Percentiles rank a stretch among this genome's conserved stretches.
Conservation (phyloP, 2,113 vertebrate genomes). For the Ceyx cyanopectus region DNA sequence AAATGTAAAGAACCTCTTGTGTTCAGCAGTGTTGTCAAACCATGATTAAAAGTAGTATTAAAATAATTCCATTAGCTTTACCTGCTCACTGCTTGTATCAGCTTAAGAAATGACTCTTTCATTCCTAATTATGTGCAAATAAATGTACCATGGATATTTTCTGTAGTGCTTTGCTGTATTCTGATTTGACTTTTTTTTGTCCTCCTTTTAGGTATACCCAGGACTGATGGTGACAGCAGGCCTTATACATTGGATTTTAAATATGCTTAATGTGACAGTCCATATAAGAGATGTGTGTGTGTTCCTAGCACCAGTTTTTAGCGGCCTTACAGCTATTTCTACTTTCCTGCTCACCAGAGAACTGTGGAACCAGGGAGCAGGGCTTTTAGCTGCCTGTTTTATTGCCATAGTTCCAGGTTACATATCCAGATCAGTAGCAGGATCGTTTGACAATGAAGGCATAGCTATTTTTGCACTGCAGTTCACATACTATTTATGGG, state of each 20-base stretch:
- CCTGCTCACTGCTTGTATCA: background rate
- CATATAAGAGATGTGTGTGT: conserved; percentile 98
- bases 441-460: conserved; percentile 99
- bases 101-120: conserved; percentile 2
- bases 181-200: too few relatives aligned
- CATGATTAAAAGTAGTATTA: background rate
- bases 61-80: conserved; percentile 22
- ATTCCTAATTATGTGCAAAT: background rate
- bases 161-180: background rate
- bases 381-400: conserved; percentile 97
- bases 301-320: conserved; percentile 97
- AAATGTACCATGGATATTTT: background rate
- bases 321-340: conserved; percentile 97
- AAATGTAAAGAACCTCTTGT: conserved; percentile 11
- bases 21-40: conserved; percentile 16
- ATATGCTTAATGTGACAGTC: conserved; percentile 95
- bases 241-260: conserved; percentile 97
- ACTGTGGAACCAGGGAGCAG: conserved; percentile 98
- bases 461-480: conserved; percentile 99
- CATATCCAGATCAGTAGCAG: conserved; percentile 97
- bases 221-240: conserved; percentile 99
- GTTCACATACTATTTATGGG: conserved; percentile 99
- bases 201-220: conserved; percentile 88
- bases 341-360: conserved; percentile 98
- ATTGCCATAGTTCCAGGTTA: conserved; percentile 98